These are phyloP conservation scores for Doris montereyensis DNA, from an alignment of 2,888 invertebrate genomes.

Conservation along the genomic window DNA sequence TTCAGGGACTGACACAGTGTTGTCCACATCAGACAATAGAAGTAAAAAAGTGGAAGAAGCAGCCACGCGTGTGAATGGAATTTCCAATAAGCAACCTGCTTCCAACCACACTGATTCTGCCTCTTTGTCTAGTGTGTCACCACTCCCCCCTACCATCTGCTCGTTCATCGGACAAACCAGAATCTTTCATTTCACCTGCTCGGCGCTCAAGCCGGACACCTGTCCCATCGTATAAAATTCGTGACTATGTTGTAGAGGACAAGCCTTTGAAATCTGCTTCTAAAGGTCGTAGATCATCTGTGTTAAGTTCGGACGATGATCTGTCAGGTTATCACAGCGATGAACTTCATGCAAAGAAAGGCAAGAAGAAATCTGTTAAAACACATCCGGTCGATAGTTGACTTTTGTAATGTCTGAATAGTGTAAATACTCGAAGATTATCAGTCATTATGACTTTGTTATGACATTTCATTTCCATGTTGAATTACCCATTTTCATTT, in stretches of 20 bases:
- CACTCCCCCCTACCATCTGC: too few species aligned
- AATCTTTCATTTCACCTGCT: slow-evolving; percentile 20
- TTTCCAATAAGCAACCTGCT: not conserved
- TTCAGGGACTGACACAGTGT: not conserved
- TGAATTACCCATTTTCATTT: too few species aligned
- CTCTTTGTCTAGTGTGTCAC: too few species aligned
- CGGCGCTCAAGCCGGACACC: slow-evolving; percentile 30
- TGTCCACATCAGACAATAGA: not conserved
- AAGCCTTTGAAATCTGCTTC: not conserved
- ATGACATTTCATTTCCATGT: too few species aligned
- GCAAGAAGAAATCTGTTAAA: not conserved
- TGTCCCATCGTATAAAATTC: slow-evolving; percentile 25
- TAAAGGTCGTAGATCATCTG: slow-evolving; percentile 10
- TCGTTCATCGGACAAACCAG: too few species aligned
- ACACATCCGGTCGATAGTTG: too few species aligned
- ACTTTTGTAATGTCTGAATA: too few species aligned
- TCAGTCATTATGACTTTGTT: too few species aligned
- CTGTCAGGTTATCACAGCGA: slow-evolving; percentile 11
- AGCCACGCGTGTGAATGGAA: not conserved
- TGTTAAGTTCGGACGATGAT: slow-evolving; percentile 23
- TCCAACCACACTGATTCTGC: not conserved
- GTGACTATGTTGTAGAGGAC: not conserved
- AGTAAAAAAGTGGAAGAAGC: not conserved
- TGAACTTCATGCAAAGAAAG: not conserved
- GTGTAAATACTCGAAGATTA: too few species aligned